Evolutionary conservation across 1,140 invertebrate genomes (phyloP).

Genomic region (Caenorhabditis brenneri): DNA sequence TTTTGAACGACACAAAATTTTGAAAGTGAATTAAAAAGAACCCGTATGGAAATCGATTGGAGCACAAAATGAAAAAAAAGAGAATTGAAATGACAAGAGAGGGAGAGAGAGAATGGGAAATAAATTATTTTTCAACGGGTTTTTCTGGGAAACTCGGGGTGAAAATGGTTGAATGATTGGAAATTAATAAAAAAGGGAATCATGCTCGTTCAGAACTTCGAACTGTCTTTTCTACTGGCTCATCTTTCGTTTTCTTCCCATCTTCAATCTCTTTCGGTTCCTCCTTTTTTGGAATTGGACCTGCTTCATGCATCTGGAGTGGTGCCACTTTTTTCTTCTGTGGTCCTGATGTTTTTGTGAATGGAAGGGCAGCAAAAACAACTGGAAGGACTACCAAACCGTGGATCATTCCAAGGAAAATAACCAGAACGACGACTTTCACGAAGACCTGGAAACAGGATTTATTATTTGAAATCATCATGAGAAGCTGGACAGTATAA

Average conservation of each 20-base stretch:
- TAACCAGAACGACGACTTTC: constrained; percentile 71
- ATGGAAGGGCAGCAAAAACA: constrained; percentile 66
- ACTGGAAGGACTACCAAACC: constrained; percentile 55
- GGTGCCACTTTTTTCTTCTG: constrained; percentile 30
- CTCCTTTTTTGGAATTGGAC: constrained; percentile 20
- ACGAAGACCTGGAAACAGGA: constrained; percentile 68
- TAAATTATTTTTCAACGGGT: not conserved
- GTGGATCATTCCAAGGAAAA: constrained; percentile 61
- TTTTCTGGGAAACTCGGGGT: not conserved
- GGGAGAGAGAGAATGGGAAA: too few relatives aligned
- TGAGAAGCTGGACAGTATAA: too few relatives aligned
- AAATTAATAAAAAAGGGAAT: too few relatives aligned
- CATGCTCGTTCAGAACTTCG: constrained; percentile 1
- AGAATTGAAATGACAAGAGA: not conserved
- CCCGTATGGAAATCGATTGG: constrained; percentile 30
- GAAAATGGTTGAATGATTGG: not conserved
- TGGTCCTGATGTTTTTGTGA: constrained; percentile 57
- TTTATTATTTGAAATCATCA: too few relatives aligned
- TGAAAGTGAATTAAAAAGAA: constrained; percentile 24
- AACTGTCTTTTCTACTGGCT: not conserved
- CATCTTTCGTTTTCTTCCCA: constrained; percentile 15
- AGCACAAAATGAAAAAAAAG: not conserved
- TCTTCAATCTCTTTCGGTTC: not conserved
- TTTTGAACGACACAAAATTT: not conserved
- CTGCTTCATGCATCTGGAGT: constrained; percentile 21